phyloP scores from a whole-genome alignment of 2,888 invertebrate species.

The Zonitis immaculata region DNA sequence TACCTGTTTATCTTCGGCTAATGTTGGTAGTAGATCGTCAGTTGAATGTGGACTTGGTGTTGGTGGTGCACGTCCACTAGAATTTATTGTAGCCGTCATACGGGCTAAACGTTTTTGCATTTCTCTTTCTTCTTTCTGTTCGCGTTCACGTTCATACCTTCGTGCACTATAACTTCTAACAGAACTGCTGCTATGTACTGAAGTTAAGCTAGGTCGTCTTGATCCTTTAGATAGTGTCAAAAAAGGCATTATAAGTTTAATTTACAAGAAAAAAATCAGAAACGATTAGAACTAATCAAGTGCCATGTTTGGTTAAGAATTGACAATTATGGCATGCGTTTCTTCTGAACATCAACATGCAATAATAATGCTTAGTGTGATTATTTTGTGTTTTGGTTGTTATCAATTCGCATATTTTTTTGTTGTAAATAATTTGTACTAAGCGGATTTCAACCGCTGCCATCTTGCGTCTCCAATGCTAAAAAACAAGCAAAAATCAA shows the following conservation, averaged over 20 bases:
- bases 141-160: constrained; percentile 74
- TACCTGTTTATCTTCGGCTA: constrained; percentile 77
- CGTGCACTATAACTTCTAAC: constrained; percentile 77
- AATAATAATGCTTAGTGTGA: too few relatives aligned
- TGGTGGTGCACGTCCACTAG: constrained; percentile 54
- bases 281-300: too few relatives aligned
- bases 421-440: constrained; percentile 25
- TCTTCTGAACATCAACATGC: too few relatives aligned
- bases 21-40: constrained; percentile 75
- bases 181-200: constrained; percentile 79
- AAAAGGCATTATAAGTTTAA: neutral
- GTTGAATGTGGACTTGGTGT: constrained; percentile 79
- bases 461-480: constrained; percentile 53
- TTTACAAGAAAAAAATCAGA: too few relatives aligned
- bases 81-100: constrained; percentile 55
- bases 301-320: too few relatives aligned
- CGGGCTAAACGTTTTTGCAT: constrained; percentile 72
- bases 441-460: constrained; percentile 48
- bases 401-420: neutral
- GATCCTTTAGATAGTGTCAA: constrained; percentile 57
- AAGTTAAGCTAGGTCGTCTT: constrained; percentile 81
- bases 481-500: neutral
- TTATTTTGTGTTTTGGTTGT: neutral
- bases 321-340: too few relatives aligned
- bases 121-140: constrained; percentile 76